Conservation (phyloP, 1,140 invertebrate genomes). For the Drosophila lacteicornis region DNA sequence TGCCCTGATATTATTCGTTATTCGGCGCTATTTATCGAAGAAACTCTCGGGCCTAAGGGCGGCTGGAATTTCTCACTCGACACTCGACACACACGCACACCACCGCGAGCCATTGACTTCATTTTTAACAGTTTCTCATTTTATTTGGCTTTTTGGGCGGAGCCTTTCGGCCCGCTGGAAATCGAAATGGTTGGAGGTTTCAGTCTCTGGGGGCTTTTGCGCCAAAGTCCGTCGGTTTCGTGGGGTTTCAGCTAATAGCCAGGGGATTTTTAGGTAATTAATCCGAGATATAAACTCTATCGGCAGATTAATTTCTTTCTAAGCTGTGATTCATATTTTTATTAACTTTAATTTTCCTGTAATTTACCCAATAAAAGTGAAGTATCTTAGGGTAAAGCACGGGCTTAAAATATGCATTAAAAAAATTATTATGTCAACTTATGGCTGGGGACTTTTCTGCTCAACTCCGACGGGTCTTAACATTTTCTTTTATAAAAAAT, state of each 20-base stretch:
- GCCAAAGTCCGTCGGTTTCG: slow-evolving; percentile 19
- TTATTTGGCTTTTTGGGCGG: slow-evolving; percentile 69
- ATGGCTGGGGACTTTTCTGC: too few relatives aligned
- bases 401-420: background rate
- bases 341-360: background rate
- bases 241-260: background rate
- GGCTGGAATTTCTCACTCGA: slow-evolving; percentile 45
- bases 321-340: slow-evolving; percentile 1
- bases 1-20: slow-evolving; percentile 82
- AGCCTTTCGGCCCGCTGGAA: slow-evolving; percentile 40
- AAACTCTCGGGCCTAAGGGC: slow-evolving; percentile 50
- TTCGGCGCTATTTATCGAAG: slow-evolving; percentile 70
- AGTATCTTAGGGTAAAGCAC: background rate
- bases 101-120: slow-evolving; percentile 61
- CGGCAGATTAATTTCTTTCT: too few relatives aligned
- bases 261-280: slow-evolving; percentile 1
- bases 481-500: too few relatives aligned
- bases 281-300: background rate
- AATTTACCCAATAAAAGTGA: background rate
- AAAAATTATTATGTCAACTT: too few relatives aligned
- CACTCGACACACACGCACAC: slow-evolving; percentile 28
- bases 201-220: slow-evolving; percentile 9
- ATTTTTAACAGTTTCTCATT: slow-evolving; percentile 76
- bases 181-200: slow-evolving; percentile 49
- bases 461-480: background rate